Evolutionary conservation across 2,888 invertebrate genomes (phyloP), one percentile per base, ranked within the genome.

Genomic region (Chymomyza fuscimana): DNA sequence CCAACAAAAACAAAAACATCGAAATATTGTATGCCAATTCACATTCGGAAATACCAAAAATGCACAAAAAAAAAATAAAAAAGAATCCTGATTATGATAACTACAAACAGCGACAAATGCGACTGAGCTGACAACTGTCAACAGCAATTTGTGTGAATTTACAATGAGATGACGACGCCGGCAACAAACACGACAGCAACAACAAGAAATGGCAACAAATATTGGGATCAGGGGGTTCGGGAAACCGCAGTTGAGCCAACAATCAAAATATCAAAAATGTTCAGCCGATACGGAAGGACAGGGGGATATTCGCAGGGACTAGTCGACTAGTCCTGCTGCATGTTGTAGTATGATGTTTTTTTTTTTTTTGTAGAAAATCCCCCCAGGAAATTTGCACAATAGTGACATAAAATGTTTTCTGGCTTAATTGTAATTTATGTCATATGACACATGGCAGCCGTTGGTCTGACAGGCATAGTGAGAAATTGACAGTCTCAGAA

Each of bases 101-200:
- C 61, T 50, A 19, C 59, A 68, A 54, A 54, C 54, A 54, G 54
- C 54, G 54, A 54, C 54, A 54, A 54, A 61, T 46, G 15, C 51
- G 61, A 65, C 63, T 67, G 40, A 63, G 66, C 51, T 68, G 79
- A 72, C 82, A 82, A 73, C 85, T 82, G 81, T 73, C 81, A 86
- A 67, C 74, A 84, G 51, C 71, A 73, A 77, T 81, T 81, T 78
- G 67, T 64, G 70, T 63, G 71, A 62, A 64, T 66, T 60, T 64
- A 62, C 16, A 54, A 54, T 54, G 54, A 16, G 54, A 15, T n/a
- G 54, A 19, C 16, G 51, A 15, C 15, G 16, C 15, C 51, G 16
- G 50, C 56, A 54, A 10, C 29, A 54, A 32, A 40, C 51, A 52
- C 46, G 46, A 29, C 69, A n/a, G 5, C 10, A 46, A 12, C 10